These are phyloP conservation scores for Bubalus kerabau DNA, from an alignment of 2,113 vertebrate genomes.

Conservation along the genomic window DNA sequence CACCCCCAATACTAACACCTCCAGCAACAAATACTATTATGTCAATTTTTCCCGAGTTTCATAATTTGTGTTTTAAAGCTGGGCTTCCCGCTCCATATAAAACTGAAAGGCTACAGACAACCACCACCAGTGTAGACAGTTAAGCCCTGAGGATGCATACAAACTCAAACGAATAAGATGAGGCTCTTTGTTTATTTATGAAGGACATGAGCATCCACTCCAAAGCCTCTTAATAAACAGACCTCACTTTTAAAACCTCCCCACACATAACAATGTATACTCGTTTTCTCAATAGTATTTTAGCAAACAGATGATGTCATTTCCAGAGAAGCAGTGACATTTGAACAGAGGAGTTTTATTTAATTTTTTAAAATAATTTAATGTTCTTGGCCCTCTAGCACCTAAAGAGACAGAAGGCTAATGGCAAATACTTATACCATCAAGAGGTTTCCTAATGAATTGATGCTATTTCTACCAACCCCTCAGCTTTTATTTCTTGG, in stretches of 20 bases:
- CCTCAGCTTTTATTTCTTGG: conserved; percentile 42
- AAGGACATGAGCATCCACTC: background rate
- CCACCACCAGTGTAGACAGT: background rate
- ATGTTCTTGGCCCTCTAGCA: conserved; percentile 4
- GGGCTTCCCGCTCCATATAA: background rate
- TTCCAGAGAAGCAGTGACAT: conserved; percentile 31
- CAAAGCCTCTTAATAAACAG: background rate
- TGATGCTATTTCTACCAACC: conserved; percentile 33
- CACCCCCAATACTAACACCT: background rate
- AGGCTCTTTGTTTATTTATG: background rate
- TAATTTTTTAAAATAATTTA: background rate
- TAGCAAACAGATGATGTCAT: conserved; percentile 26
- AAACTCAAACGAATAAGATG: background rate
- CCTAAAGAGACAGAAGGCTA: conserved; percentile 47
- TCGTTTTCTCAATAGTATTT: conserved; percentile 23
- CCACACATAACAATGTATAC: background rate
- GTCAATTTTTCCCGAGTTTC: background rate
- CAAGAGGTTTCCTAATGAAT: conserved; percentile 31
- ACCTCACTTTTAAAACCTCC: background rate
- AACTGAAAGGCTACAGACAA: background rate
- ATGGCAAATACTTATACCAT: conserved; percentile 28
- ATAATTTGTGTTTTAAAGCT: background rate
- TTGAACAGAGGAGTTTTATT: background rate
- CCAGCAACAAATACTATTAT: background rate
- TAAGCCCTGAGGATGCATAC: background rate